Conservation (phyloP, 2,888 invertebrate genomes). For the Alentia gelatinosa region DNA sequence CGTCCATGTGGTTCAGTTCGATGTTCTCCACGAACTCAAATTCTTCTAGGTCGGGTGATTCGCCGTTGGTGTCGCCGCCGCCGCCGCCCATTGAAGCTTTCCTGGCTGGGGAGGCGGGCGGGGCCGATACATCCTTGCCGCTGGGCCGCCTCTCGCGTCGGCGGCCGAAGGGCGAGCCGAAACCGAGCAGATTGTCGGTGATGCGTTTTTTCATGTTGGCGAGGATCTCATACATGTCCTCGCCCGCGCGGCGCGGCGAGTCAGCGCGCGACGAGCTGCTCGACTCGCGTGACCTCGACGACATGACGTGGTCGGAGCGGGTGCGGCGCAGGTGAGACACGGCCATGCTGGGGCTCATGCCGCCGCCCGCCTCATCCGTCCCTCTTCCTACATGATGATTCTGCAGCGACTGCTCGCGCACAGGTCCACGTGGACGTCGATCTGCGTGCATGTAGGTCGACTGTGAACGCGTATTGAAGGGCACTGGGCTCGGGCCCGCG, state of each 20-base stretch:
- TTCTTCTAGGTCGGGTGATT: slow-evolving; percentile 45
- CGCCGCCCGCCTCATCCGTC: not conserved
- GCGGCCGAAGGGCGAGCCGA: not conserved
- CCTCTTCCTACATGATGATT: not conserved
- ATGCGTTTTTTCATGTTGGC: slow-evolving; percentile 55
- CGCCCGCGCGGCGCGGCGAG: slow-evolving; percentile 19
- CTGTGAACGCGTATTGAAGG: not conserved
- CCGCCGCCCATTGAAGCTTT: not conserved
- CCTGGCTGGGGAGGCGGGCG: not conserved
- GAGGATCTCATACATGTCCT: slow-evolving; percentile 47
- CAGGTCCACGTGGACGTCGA: not conserved
- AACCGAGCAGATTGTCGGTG: slow-evolving; percentile 55
- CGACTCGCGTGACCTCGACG: slow-evolving; percentile 3
- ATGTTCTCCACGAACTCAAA: slow-evolving; percentile 63
- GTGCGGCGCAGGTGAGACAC: slow-evolving; percentile 35
- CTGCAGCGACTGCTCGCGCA: not conserved
- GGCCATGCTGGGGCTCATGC: not conserved
- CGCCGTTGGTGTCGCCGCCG: not conserved
- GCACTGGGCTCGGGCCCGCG: not conserved
- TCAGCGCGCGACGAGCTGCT: slow-evolving; percentile 10
- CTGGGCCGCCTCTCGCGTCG: not conserved
- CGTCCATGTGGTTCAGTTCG: slow-evolving; percentile 64
- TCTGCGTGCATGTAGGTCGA: slow-evolving; percentile 1
- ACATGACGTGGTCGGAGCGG: slow-evolving; percentile 54
- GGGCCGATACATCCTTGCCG: not conserved